Percentiles rank a stretch among this genome's conserved stretches.
Conservation (phyloP, 2,888 invertebrate genomes). For the Amblyjoppa proteus region DNA sequence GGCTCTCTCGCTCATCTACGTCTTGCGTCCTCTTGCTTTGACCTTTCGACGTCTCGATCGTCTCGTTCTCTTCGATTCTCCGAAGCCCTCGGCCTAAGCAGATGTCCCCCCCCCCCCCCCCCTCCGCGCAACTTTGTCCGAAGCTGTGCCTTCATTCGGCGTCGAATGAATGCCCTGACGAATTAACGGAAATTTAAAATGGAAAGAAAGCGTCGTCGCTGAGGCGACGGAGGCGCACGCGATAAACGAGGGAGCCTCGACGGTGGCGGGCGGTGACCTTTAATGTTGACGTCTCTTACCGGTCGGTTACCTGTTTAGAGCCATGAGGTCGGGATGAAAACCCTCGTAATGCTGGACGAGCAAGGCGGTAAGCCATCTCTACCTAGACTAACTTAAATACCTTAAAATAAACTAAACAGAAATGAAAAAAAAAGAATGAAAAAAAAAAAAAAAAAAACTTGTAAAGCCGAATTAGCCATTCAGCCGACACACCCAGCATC, state of each 20-base stretch:
- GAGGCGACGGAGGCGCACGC: slow-evolving; percentile 14
- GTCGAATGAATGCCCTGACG: not conserved
- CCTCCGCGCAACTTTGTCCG: not conserved
- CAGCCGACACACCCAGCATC: slow-evolving; percentile 68
- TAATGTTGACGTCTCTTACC: slow-evolving; percentile 82
- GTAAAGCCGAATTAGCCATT: slow-evolving; percentile 64
- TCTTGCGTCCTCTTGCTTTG: slow-evolving; percentile 23
- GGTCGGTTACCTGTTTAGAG: slow-evolving; percentile 93
- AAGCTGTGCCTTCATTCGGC: not conserved
- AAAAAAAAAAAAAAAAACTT: slow-evolving; percentile 50
- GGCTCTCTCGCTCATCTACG: slow-evolving; percentile 77
- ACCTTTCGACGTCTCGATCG: not conserved
- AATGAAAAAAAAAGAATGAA: slow-evolving; percentile 27
- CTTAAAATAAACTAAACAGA: slow-evolving; percentile 66
- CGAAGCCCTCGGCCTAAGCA: not conserved
- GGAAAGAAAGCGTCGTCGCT: not conserved
- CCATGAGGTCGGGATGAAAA: slow-evolving; percentile 99
- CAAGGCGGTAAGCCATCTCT: slow-evolving; percentile 98
- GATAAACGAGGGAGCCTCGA: slow-evolving; percentile 67
- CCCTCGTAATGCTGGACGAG: slow-evolving; percentile 99
- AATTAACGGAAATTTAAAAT: not conserved
- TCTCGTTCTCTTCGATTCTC: not conserved
- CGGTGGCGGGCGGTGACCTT: slow-evolving; percentile 73
- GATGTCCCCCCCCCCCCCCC: not conserved
- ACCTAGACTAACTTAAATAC: slow-evolving; percentile 78